Conservation (phyloP, 2,113 vertebrate species). For the Thalassoma bifasciatum region DNA sequence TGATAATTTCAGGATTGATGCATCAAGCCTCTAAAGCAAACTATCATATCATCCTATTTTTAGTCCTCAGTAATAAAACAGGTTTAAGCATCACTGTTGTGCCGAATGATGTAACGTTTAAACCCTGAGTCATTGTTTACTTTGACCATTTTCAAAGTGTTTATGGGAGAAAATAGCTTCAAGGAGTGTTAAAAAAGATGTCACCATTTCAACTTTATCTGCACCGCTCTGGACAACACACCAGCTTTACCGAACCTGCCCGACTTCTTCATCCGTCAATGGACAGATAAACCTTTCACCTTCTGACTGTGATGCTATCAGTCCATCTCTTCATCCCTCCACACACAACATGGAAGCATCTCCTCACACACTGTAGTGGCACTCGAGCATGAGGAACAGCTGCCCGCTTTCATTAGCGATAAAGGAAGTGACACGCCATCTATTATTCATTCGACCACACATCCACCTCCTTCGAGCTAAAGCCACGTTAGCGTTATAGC, state of each 20-base stretch:
- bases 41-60: too few species aligned
- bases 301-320: constrained; percentile 48
- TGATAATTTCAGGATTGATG: too few species aligned
- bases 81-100: too few species aligned
- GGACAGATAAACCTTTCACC: constrained; percentile 50
- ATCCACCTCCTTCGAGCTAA: constrained; percentile 38
- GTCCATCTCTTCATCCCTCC: constrained; percentile 16
- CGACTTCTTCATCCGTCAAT: constrained; percentile 26
- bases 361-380: constrained; percentile 25
- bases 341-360: constrained; percentile 17
- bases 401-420: constrained; percentile 68
- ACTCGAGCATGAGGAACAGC: constrained; percentile 56
- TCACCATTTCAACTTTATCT: constrained; percentile 17
- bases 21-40: too few species aligned
- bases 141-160: too few species aligned
- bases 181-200: not conserved
- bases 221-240: constrained; percentile 20
- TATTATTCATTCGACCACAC: constrained; percentile 69
- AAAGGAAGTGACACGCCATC: constrained; percentile 65
- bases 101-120: too few species aligned
- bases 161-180: not conserved
- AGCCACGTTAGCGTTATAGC: constrained; percentile 31
- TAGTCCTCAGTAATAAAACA: too few species aligned
- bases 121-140: too few species aligned
- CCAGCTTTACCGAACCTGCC: constrained; percentile 3